Evolutionary conservation across 92 coral and sea anemone species (phyloP).

Genomic region (Epizoanthus stellaris): DNA sequence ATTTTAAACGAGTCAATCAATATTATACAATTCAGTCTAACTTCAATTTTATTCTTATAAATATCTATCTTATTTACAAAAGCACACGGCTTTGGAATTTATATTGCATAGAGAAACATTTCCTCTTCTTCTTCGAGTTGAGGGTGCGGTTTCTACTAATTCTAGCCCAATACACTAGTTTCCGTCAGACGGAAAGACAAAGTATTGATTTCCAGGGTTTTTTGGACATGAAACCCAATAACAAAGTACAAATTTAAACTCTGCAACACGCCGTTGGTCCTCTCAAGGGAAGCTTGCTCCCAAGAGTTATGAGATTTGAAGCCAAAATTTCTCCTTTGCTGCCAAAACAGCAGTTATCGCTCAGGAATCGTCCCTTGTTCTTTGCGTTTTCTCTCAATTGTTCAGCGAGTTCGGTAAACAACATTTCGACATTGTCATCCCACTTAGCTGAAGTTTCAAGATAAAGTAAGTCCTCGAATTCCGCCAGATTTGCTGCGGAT

Average conservation of each 20-base stretch:
- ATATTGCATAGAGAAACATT: not conserved
- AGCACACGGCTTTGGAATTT: constrained; percentile 9
- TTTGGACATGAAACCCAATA: not conserved
- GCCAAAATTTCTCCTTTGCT: constrained; percentile 50
- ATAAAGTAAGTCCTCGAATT: constrained; percentile 93
- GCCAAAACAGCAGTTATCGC: constrained; percentile 21
- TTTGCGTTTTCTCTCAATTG: constrained; percentile 92
- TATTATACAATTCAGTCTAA: constrained; percentile 24
- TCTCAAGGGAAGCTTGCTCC: constrained; percentile 59
- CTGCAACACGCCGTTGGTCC: constrained; percentile 57
- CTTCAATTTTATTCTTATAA: constrained; percentile 24
- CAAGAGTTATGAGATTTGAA: constrained; percentile 61
- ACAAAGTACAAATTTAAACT: constrained; percentile 28
- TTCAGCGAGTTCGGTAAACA: constrained; percentile 93
- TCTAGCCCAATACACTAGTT: constrained; percentile 8
- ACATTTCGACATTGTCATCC: constrained; percentile 92
- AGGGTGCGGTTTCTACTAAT: constrained; percentile 29
- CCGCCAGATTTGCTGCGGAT: constrained; percentile 96
- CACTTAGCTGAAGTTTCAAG: constrained; percentile 98
- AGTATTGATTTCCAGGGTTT: not conserved
- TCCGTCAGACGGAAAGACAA: constrained; percentile 34
- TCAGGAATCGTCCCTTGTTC: constrained; percentile 58
- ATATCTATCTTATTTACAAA: constrained; percentile 29
- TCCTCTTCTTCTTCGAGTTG: not conserved
- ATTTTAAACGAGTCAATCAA: constrained; percentile 9